Conservation (phyloP, 2,797 vertebrate genomes). For the Alfaro cultratus region DNA sequence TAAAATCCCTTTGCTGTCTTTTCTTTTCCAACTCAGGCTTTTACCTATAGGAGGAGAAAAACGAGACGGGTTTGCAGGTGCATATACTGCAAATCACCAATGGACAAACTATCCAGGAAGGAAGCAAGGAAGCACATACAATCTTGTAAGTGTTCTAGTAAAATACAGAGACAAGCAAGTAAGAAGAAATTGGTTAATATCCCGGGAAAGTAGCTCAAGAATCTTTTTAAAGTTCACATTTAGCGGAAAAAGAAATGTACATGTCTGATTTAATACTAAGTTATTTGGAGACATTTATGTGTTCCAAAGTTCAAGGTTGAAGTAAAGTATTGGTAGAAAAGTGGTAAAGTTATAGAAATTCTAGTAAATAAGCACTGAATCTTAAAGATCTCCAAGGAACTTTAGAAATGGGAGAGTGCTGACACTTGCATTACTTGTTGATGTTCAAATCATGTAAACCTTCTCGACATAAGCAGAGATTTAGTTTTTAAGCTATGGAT, state of each 20-base stretch:
- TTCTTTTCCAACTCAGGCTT: constrained; percentile 39
- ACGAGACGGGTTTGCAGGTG: constrained; percentile 3
- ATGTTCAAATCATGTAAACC: neutral
- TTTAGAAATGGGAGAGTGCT: neutral
- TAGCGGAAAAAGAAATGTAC: constrained; percentile 54
- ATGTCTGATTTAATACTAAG: constrained; percentile 61
- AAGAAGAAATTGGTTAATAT: constrained; percentile 56
- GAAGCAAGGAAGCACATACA: constrained; percentile 15
- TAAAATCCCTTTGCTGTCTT: constrained; percentile 66
- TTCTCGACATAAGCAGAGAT: neutral
- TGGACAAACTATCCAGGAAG: constrained; percentile 32
- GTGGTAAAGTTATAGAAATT: constrained; percentile 42
- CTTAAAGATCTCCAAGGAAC: neutral
- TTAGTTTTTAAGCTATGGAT: neutral
- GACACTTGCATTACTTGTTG: neutral
- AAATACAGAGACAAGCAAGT: constrained; percentile 42
- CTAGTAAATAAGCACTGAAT: constrained; percentile 29
- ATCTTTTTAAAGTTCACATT: constrained; percentile 54
- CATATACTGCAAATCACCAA: constrained; percentile 48
- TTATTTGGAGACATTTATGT: constrained; percentile 61
- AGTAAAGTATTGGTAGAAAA: constrained; percentile 27
- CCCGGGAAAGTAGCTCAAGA: constrained; percentile 44
- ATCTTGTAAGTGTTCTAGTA: constrained; percentile 27
- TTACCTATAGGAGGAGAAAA: constrained; percentile 39
- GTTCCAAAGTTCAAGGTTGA: constrained; percentile 42